Base-by-base conservation (phyloP, 2,797 vertebrate genomes). In the Bradypodion pumilum region DNA sequence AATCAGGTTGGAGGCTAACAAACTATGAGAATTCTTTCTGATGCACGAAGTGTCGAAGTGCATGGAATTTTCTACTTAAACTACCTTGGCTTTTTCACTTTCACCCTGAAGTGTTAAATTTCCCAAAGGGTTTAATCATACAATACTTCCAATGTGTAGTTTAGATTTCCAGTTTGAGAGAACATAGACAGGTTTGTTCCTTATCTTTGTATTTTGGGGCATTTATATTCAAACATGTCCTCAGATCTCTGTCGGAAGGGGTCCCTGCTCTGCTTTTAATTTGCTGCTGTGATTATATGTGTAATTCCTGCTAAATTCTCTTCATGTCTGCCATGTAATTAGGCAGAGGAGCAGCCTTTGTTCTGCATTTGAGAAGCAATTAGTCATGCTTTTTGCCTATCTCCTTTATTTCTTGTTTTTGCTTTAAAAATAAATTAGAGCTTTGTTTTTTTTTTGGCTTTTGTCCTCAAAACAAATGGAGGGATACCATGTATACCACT, bases 321-420 rank as follows among this genome's bases (percentile, higher is more conserved):
- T 91, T 87, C 90, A 86, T 92, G 93, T 89, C 86, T 86, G 85
- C 70, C 84, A 76, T 73, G 82, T 89, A 91, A 91, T 91, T 92
- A 92, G 82, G 86, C 81, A 92, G 80, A 91, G 78, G 78, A 91
- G 73, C 0, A 0, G 72, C 78, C 90, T 93, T 94, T 94, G 81
- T 93, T 91, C 84, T 79, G 78, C 84, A 87, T 89, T 92, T 82
- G 89, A 90, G 93, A 94, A 91, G 88, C 87, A 93, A 91, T 92
- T 93, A 91, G 87, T 86, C 85, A 81, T 91, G 84, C 85, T 86
- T 92, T 59, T 93, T 87, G 52, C 63, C 87, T 87, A 88, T 80
- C 35, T 84, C 60, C 74, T 91, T 88, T 80, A 63, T 84, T 78
- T 75, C 62, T 62, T 44, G 23, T 46, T 42, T 77, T 46, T 44